Conservation (phyloP, 1,140 invertebrate genomes). For the Pseudobourletiella spinata region DNA sequence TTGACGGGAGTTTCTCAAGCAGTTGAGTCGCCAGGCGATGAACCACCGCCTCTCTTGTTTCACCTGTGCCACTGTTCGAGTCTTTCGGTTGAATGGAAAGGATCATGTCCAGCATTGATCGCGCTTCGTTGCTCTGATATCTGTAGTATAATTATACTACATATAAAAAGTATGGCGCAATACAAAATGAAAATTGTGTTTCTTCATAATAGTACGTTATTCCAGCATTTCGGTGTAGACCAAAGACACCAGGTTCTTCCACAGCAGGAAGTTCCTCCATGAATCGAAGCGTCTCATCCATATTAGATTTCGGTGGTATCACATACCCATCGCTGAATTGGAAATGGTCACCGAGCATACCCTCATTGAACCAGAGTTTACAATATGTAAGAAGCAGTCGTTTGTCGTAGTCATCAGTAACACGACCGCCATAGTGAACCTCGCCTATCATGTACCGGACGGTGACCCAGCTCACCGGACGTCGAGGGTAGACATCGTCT, state of each 20-base stretch:
- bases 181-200: too few relatives aligned
- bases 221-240: slow-evolving; percentile 49
- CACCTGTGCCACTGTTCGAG: slow-evolving; percentile 47
- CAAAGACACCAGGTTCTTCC: slow-evolving; percentile 46
- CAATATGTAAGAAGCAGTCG: slow-evolving; percentile 49
- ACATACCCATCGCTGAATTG: slow-evolving; percentile 44
- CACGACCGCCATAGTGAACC: slow-evolving; percentile 51
- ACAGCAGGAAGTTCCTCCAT: slow-evolving; percentile 46
- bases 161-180: too few relatives aligned
- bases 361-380: slow-evolving; percentile 34
- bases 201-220: too few relatives aligned
- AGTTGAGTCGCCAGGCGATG: slow-evolving; percentile 55
- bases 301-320: slow-evolving; percentile 42
- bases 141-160: too few relatives aligned
- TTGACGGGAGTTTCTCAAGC: slow-evolving; percentile 57
- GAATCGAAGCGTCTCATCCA: slow-evolving; percentile 45
- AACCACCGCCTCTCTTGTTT: slow-evolving; percentile 59
- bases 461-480: slow-evolving; percentile 68
- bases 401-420: slow-evolving; percentile 50
- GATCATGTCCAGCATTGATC: slow-evolving; percentile 42
- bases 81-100: slow-evolving; percentile 65
- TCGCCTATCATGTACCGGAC: slow-evolving; percentile 50
- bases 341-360: slow-evolving; percentile 43
- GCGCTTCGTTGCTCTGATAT: slow-evolving; percentile 44
- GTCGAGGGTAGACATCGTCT: slow-evolving; percentile 64